Base-by-base conservation (phyloP, 2,888 invertebrate genomes). In the Eupithecia subfuscata region DNA sequence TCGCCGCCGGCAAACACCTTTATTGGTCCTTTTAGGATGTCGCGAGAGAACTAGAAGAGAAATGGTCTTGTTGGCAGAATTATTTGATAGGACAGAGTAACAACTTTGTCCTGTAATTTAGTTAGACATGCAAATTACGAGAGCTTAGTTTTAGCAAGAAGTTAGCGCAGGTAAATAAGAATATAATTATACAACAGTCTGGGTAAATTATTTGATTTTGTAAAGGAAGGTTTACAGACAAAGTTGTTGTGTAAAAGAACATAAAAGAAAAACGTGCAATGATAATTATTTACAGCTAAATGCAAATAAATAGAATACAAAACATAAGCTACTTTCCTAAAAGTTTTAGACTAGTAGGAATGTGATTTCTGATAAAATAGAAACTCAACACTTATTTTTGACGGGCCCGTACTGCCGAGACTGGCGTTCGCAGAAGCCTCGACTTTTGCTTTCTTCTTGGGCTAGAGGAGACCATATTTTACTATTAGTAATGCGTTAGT, bases 1-100 rank as follows among this genome's bases (percentile, higher is more conserved):
- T 99, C 98, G 11, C 98, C 98, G 7, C 98, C 99, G 40, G 97
- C 96, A 85, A 96, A 97, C 83, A 98, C 95, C 82, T 95, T 95
- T 75, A 96, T 94, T 0, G 96, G 92, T 11, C 95, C 93, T 74
- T 85, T 89, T 82, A 93, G 89, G 45, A 87, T 76, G 3, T 93
- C 92, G n/a, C 82, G 83, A 5, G 90, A 78, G 75, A 92, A 92
- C 94, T 94, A 90, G 40, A 87, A 90, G 78, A 75, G 71, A 67
- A 48, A 68, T 71, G 1, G 2, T 9, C n/a, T 30, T 52, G 69
- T 76, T 75, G 69, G 70, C 65, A 73, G 18, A 18, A 67, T 70
- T 74, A 52, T 67, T 69, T 37, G 18, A 34, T 60, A 52, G 34
- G 60, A 7, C 5, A 69, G 25, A 25, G 76, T 43, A 78, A 79